Evolutionary conservation across 2,888 invertebrate genomes (phyloP).

Genomic region (Coelinius sp.): DNA sequence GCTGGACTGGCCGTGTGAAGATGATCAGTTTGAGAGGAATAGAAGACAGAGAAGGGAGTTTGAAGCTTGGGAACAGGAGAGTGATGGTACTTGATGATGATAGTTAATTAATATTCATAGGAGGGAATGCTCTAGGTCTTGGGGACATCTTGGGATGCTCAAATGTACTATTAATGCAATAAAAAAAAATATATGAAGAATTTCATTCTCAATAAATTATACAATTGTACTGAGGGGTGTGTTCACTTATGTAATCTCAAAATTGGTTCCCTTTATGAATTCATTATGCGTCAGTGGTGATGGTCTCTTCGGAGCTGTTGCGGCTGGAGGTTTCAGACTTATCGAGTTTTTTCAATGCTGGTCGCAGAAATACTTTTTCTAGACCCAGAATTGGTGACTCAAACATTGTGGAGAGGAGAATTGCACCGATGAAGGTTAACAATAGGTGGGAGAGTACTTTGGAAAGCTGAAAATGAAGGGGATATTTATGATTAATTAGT

Average conservation of each 20-base stretch:
- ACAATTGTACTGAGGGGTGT: conserved; percentile 4
- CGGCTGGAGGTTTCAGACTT: background rate
- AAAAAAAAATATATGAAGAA: background rate
- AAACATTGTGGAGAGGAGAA: conserved; percentile 78
- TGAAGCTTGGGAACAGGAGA: conserved; percentile 51
- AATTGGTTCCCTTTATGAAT: background rate
- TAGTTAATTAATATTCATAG: background rate
- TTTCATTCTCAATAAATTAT: conserved; percentile 18
- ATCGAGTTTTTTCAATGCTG: conserved; percentile 38
- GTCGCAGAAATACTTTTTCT: conserved; percentile 77
- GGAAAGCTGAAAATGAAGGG: conserved; percentile 72
- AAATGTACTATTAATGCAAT: conserved; percentile 3
- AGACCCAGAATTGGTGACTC: conserved; percentile 82
- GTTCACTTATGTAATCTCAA: background rate
- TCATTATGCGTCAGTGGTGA: background rate
- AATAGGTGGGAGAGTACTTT: conserved; percentile 75
- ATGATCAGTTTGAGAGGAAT: conserved; percentile 51
- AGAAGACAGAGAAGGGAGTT: conserved; percentile 32
- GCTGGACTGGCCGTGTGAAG: conserved; percentile 55
- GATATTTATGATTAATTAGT: too few relatives aligned
- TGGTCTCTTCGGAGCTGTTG: conserved; percentile 10
- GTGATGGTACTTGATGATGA: conserved; percentile 58
- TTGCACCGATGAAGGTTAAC: conserved; percentile 76
- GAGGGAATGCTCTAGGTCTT: background rate
- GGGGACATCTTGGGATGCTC: background rate